These are phyloP conservation scores for Cordylochernes scorpioides DNA, from an alignment of 2,888 invertebrate species.

Conservation along the genomic window DNA sequence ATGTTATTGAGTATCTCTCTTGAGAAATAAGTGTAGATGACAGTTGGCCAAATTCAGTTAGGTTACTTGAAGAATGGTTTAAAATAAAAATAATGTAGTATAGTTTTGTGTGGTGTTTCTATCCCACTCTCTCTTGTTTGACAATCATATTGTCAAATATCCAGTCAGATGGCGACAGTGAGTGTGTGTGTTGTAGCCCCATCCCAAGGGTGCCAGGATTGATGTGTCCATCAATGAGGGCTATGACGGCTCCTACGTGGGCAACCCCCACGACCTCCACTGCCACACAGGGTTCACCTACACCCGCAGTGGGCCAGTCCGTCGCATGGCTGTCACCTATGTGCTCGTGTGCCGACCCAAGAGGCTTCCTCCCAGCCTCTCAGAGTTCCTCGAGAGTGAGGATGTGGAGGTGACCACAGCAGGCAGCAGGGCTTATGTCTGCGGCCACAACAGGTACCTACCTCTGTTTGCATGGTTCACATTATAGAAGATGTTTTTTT, in stretches of 20 bases:
- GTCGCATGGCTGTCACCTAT: constrained; percentile 40
- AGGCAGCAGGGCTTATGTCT: constrained; percentile 59
- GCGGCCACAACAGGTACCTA: constrained; percentile 59
- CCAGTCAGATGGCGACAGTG: no score
- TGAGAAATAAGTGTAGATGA: no score
- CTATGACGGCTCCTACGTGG: constrained; percentile 81
- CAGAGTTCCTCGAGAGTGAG: constrained; percentile 60
- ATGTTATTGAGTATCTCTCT: no score
- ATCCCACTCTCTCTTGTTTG: no score
- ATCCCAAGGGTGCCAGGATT: constrained; percentile 40
- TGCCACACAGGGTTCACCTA: constrained; percentile 38
- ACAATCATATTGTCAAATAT: no score
- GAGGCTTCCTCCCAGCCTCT: constrained; percentile 37
- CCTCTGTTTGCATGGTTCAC: no score
- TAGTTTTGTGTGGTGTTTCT: no score
- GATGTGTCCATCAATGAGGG: constrained; percentile 83
- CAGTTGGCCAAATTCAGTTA: no score
- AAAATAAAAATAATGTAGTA: no score
- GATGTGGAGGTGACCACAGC: constrained; percentile 48
- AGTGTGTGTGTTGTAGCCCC: constrained; percentile 16
- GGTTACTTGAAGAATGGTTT: no score
- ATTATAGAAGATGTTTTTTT: no score
- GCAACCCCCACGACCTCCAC: constrained; percentile 52
- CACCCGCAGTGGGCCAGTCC: constrained; percentile 39
- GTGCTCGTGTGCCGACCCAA: constrained; percentile 45